Base-by-base conservation (phyloP, 2,113 vertebrate genomes). In the Dinomys branickii region DNA sequence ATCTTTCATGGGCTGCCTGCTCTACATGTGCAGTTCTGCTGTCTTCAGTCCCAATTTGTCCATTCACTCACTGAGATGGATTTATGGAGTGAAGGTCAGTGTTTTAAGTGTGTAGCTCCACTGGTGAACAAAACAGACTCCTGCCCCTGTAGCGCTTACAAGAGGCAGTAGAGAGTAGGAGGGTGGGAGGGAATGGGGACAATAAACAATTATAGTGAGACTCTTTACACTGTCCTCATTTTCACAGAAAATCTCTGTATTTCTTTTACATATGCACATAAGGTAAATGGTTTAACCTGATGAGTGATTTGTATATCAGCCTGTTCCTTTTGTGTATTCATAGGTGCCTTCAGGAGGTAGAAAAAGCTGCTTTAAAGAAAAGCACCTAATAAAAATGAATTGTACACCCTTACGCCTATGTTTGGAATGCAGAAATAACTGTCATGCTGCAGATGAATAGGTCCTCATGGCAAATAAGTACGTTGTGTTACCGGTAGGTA, bases 301-400 rank as follows among this genome's bases (percentile, higher is more conserved):
- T 77, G 17, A 85, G 26, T 71, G 58, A 71, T 59, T 75, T 73
- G 14, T 30, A 14, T 44, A 65, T 19, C 28, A 86, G 10, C 30
- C 61, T 91, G 20, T 59, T 91, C 86, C 73, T 94, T 50, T 50
- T 96, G 1, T 24, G 73, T 20, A 33, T 61, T 89, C 52, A 56
- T 78, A 56, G 22, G 38, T 83, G 3, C 2, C 82, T 35, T 59
- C 8, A 92, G 56, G 58, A 24, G 20, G 2, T 20, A 13, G 84
- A 63, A 41, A 13, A 87, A 71, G 30, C 41, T 78, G 16, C 52
- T 90, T 83, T 96, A 28, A 84, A 47, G 41, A 93, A 91, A 52
- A 81, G 28, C 24, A 87, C 8, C 28, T 69, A 88, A 54, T 94
- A 77, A 93, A 96, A 93, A 91, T 56, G 78, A 93, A 88, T 58